A percentile compares a stretch with the other conserved stretches of the same genome.
Evolutionary conservation across 2,888 invertebrate species (phyloP).

Genomic region (Sinotaia quadrata): DNA sequence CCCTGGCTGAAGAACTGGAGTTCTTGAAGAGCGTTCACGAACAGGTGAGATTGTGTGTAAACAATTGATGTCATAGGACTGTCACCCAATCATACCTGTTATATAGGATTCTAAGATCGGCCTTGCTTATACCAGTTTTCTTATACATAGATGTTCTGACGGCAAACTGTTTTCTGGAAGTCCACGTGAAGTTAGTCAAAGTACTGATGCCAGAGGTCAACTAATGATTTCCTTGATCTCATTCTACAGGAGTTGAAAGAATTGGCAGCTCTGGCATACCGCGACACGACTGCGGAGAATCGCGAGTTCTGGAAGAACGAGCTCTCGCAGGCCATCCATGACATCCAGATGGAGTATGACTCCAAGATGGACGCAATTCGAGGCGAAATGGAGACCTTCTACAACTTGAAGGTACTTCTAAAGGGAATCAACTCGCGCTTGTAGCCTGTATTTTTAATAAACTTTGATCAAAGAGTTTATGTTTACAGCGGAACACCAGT

Average conservation of each 20-base stretch:
- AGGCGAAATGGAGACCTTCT: conserved; percentile 74
- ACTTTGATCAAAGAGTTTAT: too few species aligned
- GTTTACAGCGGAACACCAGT: too few species aligned
- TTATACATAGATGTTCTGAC: too few species aligned
- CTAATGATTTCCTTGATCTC: neutral
- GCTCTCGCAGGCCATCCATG: conserved; percentile 74
- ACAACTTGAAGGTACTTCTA: conserved; percentile 74
- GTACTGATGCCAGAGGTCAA: too few species aligned
- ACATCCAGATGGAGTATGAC: conserved; percentile 75
- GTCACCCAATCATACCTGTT: too few species aligned
- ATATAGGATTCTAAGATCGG: too few species aligned
- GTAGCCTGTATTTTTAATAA: too few species aligned
- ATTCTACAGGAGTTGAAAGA: conserved; percentile 73
- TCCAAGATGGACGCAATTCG: conserved; percentile 72
- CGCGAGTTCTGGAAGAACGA: conserved; percentile 76
- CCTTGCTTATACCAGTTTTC: too few species aligned
- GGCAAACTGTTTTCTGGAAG: too few species aligned
- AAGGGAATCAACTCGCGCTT: too few species aligned
- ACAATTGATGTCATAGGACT: too few species aligned
- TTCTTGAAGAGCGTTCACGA: conserved; percentile 74
- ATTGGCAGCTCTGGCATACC: conserved; percentile 73
- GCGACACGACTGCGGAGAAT: conserved; percentile 75
- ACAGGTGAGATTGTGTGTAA: conserved; percentile 65
- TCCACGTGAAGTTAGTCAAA: too few species aligned
- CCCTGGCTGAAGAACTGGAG: conserved; percentile 74